Percentiles rank a stretch among this genome's conserved stretches.
phyloP scores from a whole-genome alignment of 2,113 vertebrate genomes.

The Nyctibius bracteatus region DNA sequence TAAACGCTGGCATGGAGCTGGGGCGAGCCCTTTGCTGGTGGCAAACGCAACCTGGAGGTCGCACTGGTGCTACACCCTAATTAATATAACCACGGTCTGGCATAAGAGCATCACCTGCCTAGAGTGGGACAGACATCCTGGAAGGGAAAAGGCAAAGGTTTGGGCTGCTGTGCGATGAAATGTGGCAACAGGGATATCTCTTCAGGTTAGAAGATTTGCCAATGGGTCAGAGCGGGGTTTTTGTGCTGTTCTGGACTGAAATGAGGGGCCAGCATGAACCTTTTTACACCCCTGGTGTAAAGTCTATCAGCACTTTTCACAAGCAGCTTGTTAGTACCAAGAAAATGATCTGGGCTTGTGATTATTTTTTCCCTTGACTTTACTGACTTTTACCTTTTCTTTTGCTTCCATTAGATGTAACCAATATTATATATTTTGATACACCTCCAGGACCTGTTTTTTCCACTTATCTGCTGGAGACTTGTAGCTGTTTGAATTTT shows the following conservation, averaged over 20 bases:
- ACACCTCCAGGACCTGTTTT: neutral
- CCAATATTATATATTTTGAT: neutral
- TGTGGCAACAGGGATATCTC: neutral
- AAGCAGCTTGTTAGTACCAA: neutral
- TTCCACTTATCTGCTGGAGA: neutral
- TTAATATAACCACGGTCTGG: rapidly evolving
- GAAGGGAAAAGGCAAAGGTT: neutral
- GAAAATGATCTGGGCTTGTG: neutral
- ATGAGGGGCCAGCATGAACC: neutral
- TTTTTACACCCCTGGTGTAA: neutral
- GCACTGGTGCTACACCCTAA: rapidly evolving
- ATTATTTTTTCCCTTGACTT: neutral
- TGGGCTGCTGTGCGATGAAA: neutral
- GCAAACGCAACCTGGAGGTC: neutral
- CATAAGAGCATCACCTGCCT: rapidly evolving
- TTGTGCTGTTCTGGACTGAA: neutral
- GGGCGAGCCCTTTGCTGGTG: neutral
- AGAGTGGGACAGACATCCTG: neutral
- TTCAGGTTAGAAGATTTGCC: neutral
- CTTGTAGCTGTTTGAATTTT: neutral
- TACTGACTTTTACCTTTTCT: neutral
- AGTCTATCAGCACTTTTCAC: neutral
- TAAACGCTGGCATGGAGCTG: rapidly evolving
- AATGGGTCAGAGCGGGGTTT: neutral
- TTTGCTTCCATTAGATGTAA: neutral